Conservation (phyloP, 2,113 vertebrate genomes). For the Boulengeromyrus knoepffleri region DNA sequence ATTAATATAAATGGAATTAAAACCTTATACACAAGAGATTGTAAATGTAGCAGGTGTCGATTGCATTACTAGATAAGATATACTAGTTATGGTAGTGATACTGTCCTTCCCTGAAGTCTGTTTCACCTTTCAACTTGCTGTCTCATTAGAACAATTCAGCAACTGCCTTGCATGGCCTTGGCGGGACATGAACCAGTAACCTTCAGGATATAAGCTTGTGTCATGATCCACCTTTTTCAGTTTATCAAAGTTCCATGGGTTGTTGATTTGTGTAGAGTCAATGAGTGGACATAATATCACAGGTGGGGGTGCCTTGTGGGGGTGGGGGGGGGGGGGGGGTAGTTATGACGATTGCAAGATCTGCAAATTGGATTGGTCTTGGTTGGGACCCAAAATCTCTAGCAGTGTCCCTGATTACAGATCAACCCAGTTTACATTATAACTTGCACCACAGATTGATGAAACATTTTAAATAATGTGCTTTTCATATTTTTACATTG, state of each 20-base stretch:
- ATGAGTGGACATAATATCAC: neutral
- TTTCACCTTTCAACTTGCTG: neutral
- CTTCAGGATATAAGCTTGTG: neutral
- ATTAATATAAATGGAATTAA: neutral
- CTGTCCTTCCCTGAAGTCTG: neutral
- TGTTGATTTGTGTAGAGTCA: neutral
- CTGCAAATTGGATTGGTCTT: neutral
- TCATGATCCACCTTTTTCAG: neutral
- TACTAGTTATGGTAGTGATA: neutral
- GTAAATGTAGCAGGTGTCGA: neutral
- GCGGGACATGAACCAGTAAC: neutral
- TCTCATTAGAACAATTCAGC: neutral
- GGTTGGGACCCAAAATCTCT: neutral
- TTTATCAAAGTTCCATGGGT: neutral
- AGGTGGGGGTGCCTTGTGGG: neutral
- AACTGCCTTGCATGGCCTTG: neutral
- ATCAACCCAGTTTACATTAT: neutral
- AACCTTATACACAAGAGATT: neutral
- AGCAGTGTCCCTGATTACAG: neutral
- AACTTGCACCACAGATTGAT: neutral
- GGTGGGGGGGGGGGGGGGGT: neutral
- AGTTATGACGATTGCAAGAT: neutral
- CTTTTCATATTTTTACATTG: neutral
- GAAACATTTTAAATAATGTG: neutral
- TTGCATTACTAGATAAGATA: neutral